Conservation (phyloP, 2,113 vertebrate species). For the Phaetusa simplex region DNA sequence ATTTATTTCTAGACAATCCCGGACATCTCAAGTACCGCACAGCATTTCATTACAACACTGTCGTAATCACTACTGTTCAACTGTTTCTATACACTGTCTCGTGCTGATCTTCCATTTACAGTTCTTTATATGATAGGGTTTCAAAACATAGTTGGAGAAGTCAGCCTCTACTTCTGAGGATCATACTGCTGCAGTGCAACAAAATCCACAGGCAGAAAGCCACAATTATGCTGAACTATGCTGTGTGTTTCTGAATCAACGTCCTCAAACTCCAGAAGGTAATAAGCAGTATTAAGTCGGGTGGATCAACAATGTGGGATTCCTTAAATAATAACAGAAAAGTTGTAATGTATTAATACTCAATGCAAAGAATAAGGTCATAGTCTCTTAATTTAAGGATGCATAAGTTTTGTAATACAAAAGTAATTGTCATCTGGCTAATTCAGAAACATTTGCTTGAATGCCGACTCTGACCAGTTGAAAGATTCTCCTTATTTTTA, state of each 20-base stretch:
- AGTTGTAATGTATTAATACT: neutral
- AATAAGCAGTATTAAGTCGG: neutral
- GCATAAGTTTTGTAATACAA: neutral
- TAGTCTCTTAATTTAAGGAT: neutral
- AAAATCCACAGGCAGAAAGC: neutral
- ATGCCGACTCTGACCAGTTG: accelerated
- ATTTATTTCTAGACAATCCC: neutral
- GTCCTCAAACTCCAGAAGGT: neutral
- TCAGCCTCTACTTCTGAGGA: neutral
- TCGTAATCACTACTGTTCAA: neutral
- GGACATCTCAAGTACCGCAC: neutral
- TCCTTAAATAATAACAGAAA: neutral
- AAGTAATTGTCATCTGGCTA: neutral
- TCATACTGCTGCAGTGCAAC: neutral
- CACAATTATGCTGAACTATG: neutral
- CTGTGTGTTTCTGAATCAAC: neutral
- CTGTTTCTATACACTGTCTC: neutral
- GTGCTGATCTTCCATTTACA: neutral
- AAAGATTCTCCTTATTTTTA: neutral
- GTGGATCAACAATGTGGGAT: neutral
- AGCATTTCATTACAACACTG: neutral
- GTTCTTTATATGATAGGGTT: neutral
- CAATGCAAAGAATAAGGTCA: neutral
- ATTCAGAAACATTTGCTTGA: neutral
- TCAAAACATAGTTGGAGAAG: neutral